Evolutionary conservation across 1,140 invertebrate species (phyloP).

Genomic region (Paracyclopina nana): DNA sequence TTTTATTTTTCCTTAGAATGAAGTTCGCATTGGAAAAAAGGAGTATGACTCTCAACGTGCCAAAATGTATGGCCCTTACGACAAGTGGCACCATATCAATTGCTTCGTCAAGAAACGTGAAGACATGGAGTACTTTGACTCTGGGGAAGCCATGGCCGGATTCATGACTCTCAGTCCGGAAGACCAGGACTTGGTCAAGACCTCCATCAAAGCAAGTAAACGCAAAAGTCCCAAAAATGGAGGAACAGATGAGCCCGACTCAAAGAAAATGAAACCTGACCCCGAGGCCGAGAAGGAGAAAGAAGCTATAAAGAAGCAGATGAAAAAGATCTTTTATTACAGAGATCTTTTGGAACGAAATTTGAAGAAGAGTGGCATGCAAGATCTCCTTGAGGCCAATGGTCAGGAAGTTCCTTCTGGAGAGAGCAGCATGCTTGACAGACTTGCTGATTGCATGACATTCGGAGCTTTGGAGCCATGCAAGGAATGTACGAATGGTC

Average conservation of each 20-base stretch:
- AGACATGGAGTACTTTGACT: slow-evolving; percentile 50
- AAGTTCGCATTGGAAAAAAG: slow-evolving; percentile 60
- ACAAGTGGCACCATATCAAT: slow-evolving; percentile 70
- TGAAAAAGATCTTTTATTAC: slow-evolving; percentile 49
- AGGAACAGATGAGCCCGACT: slow-evolving; percentile 30
- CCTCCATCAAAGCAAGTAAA: slow-evolving; percentile 17
- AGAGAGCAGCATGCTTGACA: slow-evolving; percentile 42
- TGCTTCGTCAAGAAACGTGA: slow-evolving; percentile 65
- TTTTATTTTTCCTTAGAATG: slow-evolving; percentile 33
- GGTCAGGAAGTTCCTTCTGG: slow-evolving; percentile 42
- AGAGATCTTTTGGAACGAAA: slow-evolving; percentile 34
- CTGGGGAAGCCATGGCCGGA: slow-evolving; percentile 48
- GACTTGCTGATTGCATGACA: slow-evolving; percentile 55
- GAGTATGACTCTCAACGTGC: slow-evolving; percentile 62
- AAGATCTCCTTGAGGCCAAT: slow-evolving; percentile 46
- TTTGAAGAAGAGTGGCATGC: slow-evolving; percentile 35
- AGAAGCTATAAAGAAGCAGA: slow-evolving; percentile 42
- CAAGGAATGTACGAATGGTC: slow-evolving; percentile 50
- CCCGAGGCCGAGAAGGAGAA: slow-evolving; percentile 24
- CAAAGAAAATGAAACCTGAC: slow-evolving; percentile 22
- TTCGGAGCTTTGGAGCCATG: slow-evolving; percentile 68
- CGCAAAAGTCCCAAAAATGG: slow-evolving; percentile 24
- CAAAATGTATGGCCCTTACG: slow-evolving; percentile 45
- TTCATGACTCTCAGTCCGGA: slow-evolving; percentile 46
- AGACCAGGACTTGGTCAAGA: slow-evolving; percentile 44